phyloP scores from a whole-genome alignment of 2,113 vertebrate genomes.

The Chamaea fasciata region DNA sequence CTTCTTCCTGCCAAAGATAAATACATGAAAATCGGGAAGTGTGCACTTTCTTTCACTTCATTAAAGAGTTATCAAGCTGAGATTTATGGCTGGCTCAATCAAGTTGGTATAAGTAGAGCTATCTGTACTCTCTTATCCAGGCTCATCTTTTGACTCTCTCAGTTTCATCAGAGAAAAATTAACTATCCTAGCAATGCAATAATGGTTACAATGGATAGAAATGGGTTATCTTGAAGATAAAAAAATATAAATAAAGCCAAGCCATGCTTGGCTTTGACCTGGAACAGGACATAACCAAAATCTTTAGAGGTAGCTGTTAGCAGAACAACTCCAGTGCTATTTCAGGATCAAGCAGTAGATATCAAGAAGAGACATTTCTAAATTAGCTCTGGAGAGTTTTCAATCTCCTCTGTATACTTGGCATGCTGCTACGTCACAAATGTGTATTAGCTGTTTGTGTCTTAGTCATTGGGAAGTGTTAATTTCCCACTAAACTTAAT shows the following conservation, averaged over 20 bases:
- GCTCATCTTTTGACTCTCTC: background rate
- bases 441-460: background rate
- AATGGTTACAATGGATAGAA: background rate
- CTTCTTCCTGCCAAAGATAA: background rate
- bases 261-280: background rate
- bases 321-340: background rate
- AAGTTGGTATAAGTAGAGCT: background rate
- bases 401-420: background rate
- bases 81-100: background rate
- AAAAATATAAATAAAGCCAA: background rate
- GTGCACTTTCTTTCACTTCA: background rate
- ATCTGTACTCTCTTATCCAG: background rate
- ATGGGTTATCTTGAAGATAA: background rate
- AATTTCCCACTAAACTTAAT: background rate
- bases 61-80: background rate
- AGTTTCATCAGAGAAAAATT: background rate
- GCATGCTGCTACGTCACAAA: background rate
- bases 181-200: background rate
- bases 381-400: background rate
- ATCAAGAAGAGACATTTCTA: background rate
- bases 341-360: background rate
- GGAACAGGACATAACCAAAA: background rate
- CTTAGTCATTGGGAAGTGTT: background rate
- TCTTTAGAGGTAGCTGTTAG: background rate
- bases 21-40: background rate